These are phyloP conservation scores for Leguminivora glycinivorella DNA, from an alignment of 1,140 invertebrate species.

Conservation along the genomic window DNA sequence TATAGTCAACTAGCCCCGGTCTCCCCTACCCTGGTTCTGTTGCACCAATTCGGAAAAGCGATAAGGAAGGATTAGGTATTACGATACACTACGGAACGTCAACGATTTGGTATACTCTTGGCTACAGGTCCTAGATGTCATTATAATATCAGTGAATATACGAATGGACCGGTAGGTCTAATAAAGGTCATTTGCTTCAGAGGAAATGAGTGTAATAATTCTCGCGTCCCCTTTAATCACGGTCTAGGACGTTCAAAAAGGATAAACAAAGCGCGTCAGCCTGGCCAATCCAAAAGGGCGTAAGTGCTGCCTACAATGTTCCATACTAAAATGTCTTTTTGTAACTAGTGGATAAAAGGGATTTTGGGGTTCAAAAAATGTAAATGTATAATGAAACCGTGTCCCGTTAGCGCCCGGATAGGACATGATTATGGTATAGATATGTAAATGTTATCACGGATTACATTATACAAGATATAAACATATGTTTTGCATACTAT, in stretches of 20 bases:
- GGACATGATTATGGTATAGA: slow-evolving; percentile 9
- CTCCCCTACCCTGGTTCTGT: too few species aligned
- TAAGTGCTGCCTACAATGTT: background rate
- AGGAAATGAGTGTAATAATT: slow-evolving; percentile 23
- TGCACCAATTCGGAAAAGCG: too few species aligned
- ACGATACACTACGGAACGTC: too few species aligned
- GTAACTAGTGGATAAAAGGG: background rate
- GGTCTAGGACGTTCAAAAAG: slow-evolving; percentile 14
- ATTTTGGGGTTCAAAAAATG: slow-evolving; percentile 9
- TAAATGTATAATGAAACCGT: slow-evolving; percentile 4
- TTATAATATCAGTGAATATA: too few species aligned
- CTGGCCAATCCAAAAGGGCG: background rate
- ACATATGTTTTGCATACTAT: slow-evolving; percentile 22
- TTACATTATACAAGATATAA: slow-evolving; percentile 15
- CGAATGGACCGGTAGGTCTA: too few species aligned
- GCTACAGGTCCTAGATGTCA: too few species aligned
- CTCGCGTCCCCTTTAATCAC: slow-evolving; percentile 20
- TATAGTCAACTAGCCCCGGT: too few species aligned
- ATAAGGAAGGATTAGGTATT: too few species aligned
- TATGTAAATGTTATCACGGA: slow-evolving; percentile 24
- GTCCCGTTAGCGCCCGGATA: slow-evolving; percentile 9
- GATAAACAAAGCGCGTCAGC: slow-evolving; percentile 9
- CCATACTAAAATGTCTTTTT: background rate
- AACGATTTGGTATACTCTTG: too few species aligned
- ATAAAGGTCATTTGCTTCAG: slow-evolving; percentile 15